Evolutionary conservation across 2,797 vertebrate genomes (phyloP), one percentile per base, ranked within the genome.

Genomic region (Anguilla obscura): DNA sequence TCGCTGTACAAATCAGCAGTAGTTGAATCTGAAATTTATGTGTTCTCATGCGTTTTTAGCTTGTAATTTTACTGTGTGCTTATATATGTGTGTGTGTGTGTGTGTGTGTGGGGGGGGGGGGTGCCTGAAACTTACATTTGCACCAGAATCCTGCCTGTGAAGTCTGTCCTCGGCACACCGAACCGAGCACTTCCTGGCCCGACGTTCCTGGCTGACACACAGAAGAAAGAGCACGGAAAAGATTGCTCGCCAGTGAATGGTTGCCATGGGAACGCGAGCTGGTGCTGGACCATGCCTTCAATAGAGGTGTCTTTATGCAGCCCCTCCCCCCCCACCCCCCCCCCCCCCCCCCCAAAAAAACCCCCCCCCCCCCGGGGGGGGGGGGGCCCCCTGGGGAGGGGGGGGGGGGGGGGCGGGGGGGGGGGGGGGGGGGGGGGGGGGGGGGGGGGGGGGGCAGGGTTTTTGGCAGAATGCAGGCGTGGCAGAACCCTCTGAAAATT

Each of bases 401-500:
- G n/a, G n/a, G n/a, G n/a, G n/a, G n/a, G n/a, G n/a, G n/a, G n/a
- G n/a, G n/a, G n/a, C n/a, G n/a, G n/a, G n/a, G n/a, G n/a, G n/a
- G n/a, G n/a, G n/a, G n/a, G n/a, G n/a, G n/a, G n/a, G n/a, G n/a
- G n/a, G n/a, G n/a, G n/a, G n/a, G n/a, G n/a, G n/a, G n/a, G n/a
- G n/a, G 1, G 56, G 95, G 93, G 93, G 90, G 93, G 94, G 92
- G 93, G 94, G 92, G 92, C 30, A 16, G 10, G 36, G 1, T 36
- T 79, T 48, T 5, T 86, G 45, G 14, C 30, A 76, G 93, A 94
- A 93, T 94, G 93, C 93, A 93, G 93, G 92, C 91, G 89, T 92
- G 91, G 91, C 93, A 93, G 92, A 94, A 93, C 90, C 94, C 95
- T 95, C 95, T 95, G 95, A 94, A 96, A 95, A 94, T 94, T 90